Conservation (phyloP, 2,888 invertebrate species). For the Disparrhopalites patrizii region DNA sequence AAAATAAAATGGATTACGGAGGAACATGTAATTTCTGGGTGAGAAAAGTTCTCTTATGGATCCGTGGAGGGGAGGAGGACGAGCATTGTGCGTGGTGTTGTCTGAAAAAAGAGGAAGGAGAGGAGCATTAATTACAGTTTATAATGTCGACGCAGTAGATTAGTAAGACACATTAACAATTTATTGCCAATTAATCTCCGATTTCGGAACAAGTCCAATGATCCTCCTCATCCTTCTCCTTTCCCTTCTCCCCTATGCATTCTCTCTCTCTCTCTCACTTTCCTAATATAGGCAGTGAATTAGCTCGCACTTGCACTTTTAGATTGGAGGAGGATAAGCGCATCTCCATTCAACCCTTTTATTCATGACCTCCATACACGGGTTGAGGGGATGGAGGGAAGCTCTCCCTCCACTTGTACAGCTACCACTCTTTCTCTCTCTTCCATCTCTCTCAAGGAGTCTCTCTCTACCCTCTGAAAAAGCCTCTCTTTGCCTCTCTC, state of each 20-base stretch:
- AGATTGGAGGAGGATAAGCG: not conserved
- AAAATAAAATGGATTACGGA: no score
- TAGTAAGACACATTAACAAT: conserved; percentile 33
- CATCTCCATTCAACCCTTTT: no score
- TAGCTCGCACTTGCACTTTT: not conserved
- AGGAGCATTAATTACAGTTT: conserved; percentile 36
- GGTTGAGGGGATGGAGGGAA: no score
- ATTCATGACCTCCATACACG: no score
- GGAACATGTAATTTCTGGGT: not conserved
- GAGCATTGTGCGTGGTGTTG: not conserved
- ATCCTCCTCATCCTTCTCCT: not conserved
- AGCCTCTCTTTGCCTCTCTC: no score
- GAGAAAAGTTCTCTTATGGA: not conserved
- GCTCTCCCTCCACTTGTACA: no score
- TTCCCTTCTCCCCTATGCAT: no score
- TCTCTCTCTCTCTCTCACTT: not conserved
- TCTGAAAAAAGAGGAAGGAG: not conserved
- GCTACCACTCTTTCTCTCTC: no score
- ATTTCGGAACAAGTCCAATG: conserved; percentile 29
- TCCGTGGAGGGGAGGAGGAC: not conserved
- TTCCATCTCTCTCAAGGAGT: no score
- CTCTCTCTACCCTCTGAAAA: no score
- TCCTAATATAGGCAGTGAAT: not conserved
- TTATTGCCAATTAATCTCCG: conserved; percentile 40
- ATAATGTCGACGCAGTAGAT: no score